Percentiles rank a stretch among this genome's conserved stretches.
These are phyloP conservation scores for Channa striata DNA, from an alignment of 2,797 vertebrate species.

Conservation along the genomic window DNA sequence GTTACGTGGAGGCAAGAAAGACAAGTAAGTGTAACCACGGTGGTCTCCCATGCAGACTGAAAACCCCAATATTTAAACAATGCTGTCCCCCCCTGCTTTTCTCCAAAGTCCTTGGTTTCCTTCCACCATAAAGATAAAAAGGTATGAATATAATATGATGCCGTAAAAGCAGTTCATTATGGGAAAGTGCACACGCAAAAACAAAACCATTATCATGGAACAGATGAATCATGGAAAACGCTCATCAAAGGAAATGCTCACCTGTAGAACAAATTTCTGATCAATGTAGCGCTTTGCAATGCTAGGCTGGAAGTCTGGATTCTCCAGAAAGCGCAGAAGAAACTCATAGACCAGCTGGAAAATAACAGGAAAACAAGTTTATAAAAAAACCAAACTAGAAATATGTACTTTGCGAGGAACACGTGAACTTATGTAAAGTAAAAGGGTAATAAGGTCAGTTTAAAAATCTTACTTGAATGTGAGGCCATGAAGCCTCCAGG, in stretches of 20 bases:
- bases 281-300: constrained; percentile 96
- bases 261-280: constrained; percentile 99
- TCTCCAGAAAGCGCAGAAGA: constrained; percentile 97
- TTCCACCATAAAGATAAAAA: too few relatives aligned
- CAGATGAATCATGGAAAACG: too few relatives aligned
- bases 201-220: too few relatives aligned
- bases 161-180: too few relatives aligned
- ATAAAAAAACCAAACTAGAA: not conserved
- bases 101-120: too few relatives aligned
- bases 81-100: too few relatives aligned
- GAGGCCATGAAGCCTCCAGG: constrained; percentile 97
- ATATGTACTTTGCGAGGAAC: not conserved
- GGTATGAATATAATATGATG: too few relatives aligned
- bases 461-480: constrained; percentile 89
- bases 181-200: too few relatives aligned
- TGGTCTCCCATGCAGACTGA: too few relatives aligned
- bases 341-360: constrained; percentile 98
- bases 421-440: not conserved
- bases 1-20: too few relatives aligned
- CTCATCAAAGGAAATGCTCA: constrained; percentile 66
- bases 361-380: constrained; percentile 20
- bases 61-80: too few relatives aligned
- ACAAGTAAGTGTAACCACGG: too few relatives aligned
- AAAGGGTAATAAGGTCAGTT: not conserved
- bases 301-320: constrained; percentile 97